These are phyloP conservation scores for Chironex yamaguchii DNA, from an alignment of 30 jellyfish, hydroid and myxozoan species.

Conservation along the genomic window DNA sequence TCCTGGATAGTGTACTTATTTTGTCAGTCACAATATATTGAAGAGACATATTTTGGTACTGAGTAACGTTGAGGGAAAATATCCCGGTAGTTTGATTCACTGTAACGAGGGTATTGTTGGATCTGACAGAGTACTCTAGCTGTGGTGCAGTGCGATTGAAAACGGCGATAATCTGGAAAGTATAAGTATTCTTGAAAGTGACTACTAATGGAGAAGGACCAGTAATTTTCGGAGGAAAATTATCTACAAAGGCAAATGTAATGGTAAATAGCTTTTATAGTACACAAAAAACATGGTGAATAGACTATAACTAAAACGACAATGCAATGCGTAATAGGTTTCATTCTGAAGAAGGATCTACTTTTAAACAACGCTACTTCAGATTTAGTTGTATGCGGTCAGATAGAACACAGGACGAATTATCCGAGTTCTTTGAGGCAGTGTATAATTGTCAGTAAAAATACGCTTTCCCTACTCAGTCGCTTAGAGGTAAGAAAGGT, in stretches of 20 bases:
- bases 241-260: conserved; percentile 42
- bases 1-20: conserved; percentile 3
- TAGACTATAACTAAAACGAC: too few relatives aligned
- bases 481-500: too few relatives aligned
- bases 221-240: conserved; percentile 54
- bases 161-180: conserved; percentile 54
- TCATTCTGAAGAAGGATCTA: too few relatives aligned
- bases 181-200: not conserved
- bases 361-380: too few relatives aligned
- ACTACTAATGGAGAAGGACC: conserved; percentile 64
- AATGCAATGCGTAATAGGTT: too few relatives aligned
- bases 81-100: conserved; percentile 52
- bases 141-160: conserved; percentile 5
- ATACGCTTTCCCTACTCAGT: too few relatives aligned
- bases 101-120: conserved; percentile 48
- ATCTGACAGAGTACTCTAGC: conserved; percentile 15
- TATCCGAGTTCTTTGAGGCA: too few relatives aligned
- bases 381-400: too few relatives aligned
- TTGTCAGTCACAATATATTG: conserved; percentile 23
- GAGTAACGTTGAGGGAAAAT: not conserved
- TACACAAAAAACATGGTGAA: too few relatives aligned
- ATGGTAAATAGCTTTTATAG: too few relatives aligned
- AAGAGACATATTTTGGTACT: conserved; percentile 56
- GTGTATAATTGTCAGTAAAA: too few relatives aligned
- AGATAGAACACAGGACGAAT: too few relatives aligned